These are phyloP conservation scores for Platorchestia sp. DNA, from an alignment of 1,140 invertebrate species.

Conservation along the genomic window DNA sequence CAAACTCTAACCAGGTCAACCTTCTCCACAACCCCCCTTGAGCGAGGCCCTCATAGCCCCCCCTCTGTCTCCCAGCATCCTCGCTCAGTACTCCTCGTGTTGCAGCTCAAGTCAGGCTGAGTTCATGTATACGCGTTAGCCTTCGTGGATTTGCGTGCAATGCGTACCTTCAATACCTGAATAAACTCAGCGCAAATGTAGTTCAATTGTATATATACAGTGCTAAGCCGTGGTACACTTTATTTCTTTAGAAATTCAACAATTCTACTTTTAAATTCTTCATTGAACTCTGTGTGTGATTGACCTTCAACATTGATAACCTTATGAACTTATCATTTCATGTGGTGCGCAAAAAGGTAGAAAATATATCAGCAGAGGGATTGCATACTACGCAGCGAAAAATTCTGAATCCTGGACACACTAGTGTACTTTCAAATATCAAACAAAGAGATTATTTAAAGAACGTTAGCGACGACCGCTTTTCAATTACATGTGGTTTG, in stretches of 20 bases:
- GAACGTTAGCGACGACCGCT: not conserved
- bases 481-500: not conserved
- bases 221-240: not conserved
- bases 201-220: not conserved
- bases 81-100: not conserved
- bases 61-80: not conserved
- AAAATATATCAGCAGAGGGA: not conserved
- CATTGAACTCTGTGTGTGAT: too few relatives aligned
- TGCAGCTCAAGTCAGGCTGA: not conserved
- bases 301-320: not conserved
- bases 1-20: constrained; percentile 54
- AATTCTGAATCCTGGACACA: not conserved
- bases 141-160: not conserved
- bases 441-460: not conserved
- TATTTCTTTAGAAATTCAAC: not conserved
- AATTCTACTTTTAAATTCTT: too few relatives aligned
- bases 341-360: not conserved
- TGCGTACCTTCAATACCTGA: not conserved
- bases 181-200: not conserved
- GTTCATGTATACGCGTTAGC: not conserved
- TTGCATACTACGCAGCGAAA: not conserved
- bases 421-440: not conserved
- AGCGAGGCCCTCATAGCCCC: not conserved
- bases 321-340: not conserved
- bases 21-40: constrained; percentile 13